Base-by-base conservation (phyloP, 2,797 vertebrate species). In the Podargus strigoides region DNA sequence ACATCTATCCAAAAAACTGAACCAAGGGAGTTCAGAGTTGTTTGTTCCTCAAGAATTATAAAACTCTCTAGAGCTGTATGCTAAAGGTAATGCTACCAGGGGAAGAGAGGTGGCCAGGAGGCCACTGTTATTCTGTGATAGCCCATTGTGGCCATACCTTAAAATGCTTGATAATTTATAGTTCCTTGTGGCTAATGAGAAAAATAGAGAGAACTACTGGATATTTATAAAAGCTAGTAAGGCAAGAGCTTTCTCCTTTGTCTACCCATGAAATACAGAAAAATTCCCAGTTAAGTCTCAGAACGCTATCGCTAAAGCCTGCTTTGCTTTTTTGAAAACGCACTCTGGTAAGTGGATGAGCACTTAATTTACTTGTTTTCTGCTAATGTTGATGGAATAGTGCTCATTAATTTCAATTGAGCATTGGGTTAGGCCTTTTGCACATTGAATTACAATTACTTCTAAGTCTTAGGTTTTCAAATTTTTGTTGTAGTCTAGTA, bases 41-140 rank as follows among this genome's bases (percentile, higher is more conserved):
- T 93, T 94, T 95, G 75, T 93, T 96, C 93, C 91, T 96, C 59
- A 76, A 30, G 55, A 70, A 44, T 69, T 85, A 10, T 14, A 64
- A 41, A 66, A 26, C 56, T 85, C 78, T 37, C 63, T 42, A 91
- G 85, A 96, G 60, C 93, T 68, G 27, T 66, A 68, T 90, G 60
- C 67, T 90, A 60, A 60, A 60, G 63, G 24, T 76, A 86, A n/a
- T 74, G 55, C 59, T 94, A 0, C 50, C 6, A n/a, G 76, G 32
- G 46, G 36, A 53, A 26, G 36, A 85, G 59, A 50, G 67, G n/a
- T 44, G 85, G 34, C 63, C 44, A 42, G 49, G 49, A 85, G 63
- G 47, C 60, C 55, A 87, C 85, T 52, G 83, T 50, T 49, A 34
- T 91, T 73, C 83, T 89, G 80, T 82, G 56, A 74, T 72, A 30